phyloP scores from a whole-genome alignment of 2,888 invertebrate genomes.

The Ophraella communa region DNA sequence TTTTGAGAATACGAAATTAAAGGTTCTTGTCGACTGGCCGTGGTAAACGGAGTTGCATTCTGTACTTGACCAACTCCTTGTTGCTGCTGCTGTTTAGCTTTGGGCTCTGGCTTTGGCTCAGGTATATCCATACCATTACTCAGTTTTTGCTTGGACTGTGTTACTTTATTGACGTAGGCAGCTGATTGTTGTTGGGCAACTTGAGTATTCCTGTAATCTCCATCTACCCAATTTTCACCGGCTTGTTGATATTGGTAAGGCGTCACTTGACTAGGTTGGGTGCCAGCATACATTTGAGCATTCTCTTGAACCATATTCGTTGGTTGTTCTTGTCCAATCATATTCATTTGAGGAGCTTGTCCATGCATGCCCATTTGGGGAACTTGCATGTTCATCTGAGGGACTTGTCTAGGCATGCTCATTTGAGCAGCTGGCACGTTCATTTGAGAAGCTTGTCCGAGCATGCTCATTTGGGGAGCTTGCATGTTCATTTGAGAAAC shows the following conservation, averaged over 20 bases:
- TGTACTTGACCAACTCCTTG: not conserved
- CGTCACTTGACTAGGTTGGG: not conserved
- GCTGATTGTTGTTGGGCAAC: not conserved
- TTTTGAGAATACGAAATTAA: not conserved
- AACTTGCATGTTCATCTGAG: no score
- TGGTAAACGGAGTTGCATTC: not conserved
- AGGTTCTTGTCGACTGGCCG: not conserved
- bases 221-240: not conserved
- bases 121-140: not conserved
- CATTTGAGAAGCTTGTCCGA: not conserved
- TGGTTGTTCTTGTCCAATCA: not conserved
- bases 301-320: not conserved
- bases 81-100: conserved; percentile 3
- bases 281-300: not conserved
- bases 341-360: not conserved
- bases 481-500: not conserved
- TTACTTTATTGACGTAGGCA: not conserved
- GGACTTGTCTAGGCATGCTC: not conserved
- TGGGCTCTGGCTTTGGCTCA: not conserved
- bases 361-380: not conserved
- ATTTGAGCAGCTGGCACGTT: not conserved
- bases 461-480: not conserved
- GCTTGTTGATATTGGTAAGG: not conserved
- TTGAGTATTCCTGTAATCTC: not conserved
- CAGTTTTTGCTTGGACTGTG: not conserved